Base-by-base conservation (phyloP, 2,888 invertebrate species). In the Papilio gigon region DNA sequence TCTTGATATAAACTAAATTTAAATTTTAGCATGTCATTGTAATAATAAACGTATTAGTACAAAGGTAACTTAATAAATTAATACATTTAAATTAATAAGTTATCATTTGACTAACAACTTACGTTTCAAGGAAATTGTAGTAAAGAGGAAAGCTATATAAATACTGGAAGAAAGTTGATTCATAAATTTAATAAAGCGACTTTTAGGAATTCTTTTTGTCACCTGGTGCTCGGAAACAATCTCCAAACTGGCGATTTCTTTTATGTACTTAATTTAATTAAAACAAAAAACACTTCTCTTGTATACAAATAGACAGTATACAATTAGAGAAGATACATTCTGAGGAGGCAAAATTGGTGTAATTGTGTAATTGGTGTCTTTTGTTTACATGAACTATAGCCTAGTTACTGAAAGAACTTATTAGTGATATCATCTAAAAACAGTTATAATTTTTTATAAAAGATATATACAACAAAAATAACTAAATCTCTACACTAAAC, bases 201-300 rank as follows among this genome's bases (percentile, higher is more conserved):
- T 42, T 65, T 65, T 42, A 58, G 42, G 33, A 42, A 59, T 67
- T 67, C 66, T 59, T 60, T 37, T 61, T 60, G 37, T 67, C 65
- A 65, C 65, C 65, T 65, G 65, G 58, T 58, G 65, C 58, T 30
- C 44, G 11, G 58, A 53, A 60, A 27, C 37, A 66, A 63, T 70
- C 59, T 70, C 22, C 30, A 47, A 64, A 50, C n/a, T 37, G 25
- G 25, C 17, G 47, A 63, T 35, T 30, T 33, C 30, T 63, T 44
- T 56, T 56, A 56, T 56, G 30, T 56, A 56, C 53, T 56, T 56
- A 30, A 0, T 56, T 56, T 56, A 56, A 56, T 56, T 56, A 53
- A 53, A 53, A 53, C 30, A 37, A 53, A 14, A 53, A 53, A 53
- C 27, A 53, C 17, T 4, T 50, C 14, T 12, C 9, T n/a, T 17